These are phyloP conservation scores for Tamias sibiricus DNA, from an alignment of 2,113 vertebrate genomes.

Conservation along the genomic window DNA sequence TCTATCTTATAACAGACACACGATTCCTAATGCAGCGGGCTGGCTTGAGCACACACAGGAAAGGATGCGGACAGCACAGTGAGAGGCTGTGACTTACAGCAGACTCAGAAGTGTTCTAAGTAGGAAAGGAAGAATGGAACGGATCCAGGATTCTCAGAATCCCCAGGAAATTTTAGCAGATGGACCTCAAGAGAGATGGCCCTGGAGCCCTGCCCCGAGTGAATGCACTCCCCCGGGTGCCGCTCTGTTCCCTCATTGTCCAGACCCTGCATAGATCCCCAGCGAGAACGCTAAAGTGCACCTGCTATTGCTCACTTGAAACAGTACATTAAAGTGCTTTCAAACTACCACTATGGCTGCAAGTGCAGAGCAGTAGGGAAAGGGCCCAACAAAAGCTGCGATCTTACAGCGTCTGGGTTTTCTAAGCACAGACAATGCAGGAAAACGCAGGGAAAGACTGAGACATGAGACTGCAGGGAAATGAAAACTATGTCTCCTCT, in stretches of 20 bases:
- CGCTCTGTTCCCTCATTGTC: no score
- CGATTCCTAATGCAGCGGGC: background rate
- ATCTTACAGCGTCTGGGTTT: background rate
- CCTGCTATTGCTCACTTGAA: background rate
- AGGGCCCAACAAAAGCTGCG: background rate
- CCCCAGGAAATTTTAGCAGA: background rate
- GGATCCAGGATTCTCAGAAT: background rate
- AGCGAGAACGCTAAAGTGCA: background rate
- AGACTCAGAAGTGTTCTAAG: background rate
- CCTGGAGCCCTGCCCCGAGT: background rate
- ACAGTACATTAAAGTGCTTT: background rate
- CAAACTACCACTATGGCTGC: background rate
- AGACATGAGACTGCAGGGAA: background rate
- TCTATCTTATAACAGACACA: background rate
- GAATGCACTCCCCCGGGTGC: background rate
- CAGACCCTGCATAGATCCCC: background rate
- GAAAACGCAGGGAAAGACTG: background rate
- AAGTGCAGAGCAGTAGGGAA: background rate
- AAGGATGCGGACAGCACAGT: background rate
- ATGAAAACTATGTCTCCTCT: background rate
- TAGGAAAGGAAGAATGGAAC: background rate
- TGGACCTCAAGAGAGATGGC: background rate
- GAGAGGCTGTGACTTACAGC: background rate
- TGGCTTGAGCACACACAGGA: rapidly evolving
- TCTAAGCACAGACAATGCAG: background rate